phyloP scores from a whole-genome alignment of 2,888 invertebrate genomes.

The Apamea anceps region DNA sequence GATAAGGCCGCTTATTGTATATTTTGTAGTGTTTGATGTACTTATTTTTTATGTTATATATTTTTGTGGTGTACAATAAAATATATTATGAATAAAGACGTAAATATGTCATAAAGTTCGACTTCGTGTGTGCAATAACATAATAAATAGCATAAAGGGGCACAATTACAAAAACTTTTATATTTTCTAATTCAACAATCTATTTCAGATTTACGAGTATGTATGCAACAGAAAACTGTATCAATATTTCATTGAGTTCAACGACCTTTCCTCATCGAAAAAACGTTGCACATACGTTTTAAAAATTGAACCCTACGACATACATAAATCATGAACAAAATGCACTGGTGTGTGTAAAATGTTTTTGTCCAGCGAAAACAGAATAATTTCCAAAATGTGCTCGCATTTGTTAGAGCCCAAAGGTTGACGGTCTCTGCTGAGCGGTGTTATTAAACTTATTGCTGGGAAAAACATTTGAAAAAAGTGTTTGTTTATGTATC shows the following conservation, averaged over 20 bases:
- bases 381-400: slow-evolving; percentile 28
- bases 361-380: not conserved
- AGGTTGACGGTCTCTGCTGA: slow-evolving; percentile 41
- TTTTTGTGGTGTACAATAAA: no score
- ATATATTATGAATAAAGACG: no score
- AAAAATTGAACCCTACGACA: not conserved
- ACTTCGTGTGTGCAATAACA: no score
- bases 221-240: not conserved
- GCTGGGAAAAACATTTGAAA: slow-evolving; percentile 55
- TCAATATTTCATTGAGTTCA: not conserved
- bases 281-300: not conserved
- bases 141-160: not conserved
- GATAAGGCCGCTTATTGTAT: no score
- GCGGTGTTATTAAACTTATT: slow-evolving; percentile 57
- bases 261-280: not conserved
- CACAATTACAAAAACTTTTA: not conserved
- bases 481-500: slow-evolving; percentile 68
- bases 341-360: not conserved
- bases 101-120: no score
- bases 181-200: not conserved
- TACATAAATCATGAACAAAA: slow-evolving; percentile 27
- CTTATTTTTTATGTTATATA: no score
- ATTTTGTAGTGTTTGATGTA: no score
- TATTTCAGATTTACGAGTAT: not conserved
- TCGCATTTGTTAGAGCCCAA: slow-evolving; percentile 34